A percentile compares a stretch with the other conserved stretches of the same genome.
These are phyloP conservation scores for Petromus typicus DNA, from an alignment of 2,113 vertebrate species.

Conservation along the genomic window DNA sequence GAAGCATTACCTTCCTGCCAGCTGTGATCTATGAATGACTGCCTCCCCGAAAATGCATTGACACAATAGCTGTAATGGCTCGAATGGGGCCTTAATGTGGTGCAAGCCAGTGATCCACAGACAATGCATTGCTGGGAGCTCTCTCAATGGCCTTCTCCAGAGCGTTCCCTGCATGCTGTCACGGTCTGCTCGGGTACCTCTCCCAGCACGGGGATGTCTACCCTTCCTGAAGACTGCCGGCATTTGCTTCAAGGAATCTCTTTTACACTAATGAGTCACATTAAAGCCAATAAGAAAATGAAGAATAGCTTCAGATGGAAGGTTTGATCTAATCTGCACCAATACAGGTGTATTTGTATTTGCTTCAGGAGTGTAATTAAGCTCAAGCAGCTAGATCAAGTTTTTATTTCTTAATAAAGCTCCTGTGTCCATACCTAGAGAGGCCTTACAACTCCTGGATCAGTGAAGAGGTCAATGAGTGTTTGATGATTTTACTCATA, in stretches of 20 bases:
- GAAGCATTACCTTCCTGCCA: conserved; percentile 58
- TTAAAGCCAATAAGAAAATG: conserved; percentile 65
- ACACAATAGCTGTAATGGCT: conserved; percentile 84
- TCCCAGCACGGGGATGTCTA: conserved; percentile 31
- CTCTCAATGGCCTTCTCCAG: conserved; percentile 78
- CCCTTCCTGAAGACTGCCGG: not conserved
- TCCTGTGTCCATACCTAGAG: conserved; percentile 1
- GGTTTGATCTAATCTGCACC: conserved; percentile 59
- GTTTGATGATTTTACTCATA: not conserved
- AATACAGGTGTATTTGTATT: conserved; percentile 25
- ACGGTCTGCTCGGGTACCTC: conserved; percentile 55
- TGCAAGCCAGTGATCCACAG: conserved; percentile 80
- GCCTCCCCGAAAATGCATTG: conserved; percentile 80
- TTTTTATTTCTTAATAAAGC: conserved; percentile 38
- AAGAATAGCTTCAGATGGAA: conserved; percentile 58
- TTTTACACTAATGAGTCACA: conserved; percentile 50
- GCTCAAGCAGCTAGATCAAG: not conserved
- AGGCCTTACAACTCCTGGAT: not conserved
- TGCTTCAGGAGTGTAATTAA: conserved; percentile 68
- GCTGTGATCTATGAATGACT: conserved; percentile 77
- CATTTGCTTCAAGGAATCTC: conserved; percentile 46
- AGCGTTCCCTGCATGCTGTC: conserved; percentile 62
- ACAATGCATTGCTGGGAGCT: conserved; percentile 80
- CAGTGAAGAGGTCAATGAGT: not conserved
- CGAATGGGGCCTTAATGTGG: conserved; percentile 81